Conservation (phyloP, 2,888 invertebrate genomes). For the Drosophila bunnanda region DNA sequence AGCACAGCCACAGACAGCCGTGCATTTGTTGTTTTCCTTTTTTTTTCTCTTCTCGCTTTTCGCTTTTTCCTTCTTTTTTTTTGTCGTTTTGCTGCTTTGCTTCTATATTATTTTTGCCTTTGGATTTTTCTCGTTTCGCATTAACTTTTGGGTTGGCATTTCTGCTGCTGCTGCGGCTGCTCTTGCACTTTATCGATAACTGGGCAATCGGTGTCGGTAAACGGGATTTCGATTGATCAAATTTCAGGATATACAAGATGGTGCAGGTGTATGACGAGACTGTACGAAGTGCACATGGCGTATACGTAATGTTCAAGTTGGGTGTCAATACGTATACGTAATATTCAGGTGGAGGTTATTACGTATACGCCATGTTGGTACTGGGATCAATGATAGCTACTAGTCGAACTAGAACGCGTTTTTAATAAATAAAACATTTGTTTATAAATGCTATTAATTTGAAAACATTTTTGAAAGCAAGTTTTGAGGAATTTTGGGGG, state of each 20-base stretch:
- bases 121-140: slow-evolving; percentile 59
- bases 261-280: slow-evolving; percentile 9
- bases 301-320: slow-evolving; percentile 4
- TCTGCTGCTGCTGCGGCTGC: slow-evolving; percentile 18
- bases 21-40: slow-evolving; percentile 52
- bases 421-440: neutral
- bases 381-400: too few relatives aligned
- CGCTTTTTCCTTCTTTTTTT: slow-evolving; percentile 43
- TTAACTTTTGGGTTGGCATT: slow-evolving; percentile 12
- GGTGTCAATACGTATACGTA: slow-evolving; percentile 7
- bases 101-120: slow-evolving; percentile 46
- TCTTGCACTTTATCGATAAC: slow-evolving; percentile 41
- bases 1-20: slow-evolving; percentile 17
- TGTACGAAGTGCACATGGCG: neutral
- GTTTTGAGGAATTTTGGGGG: too few relatives aligned
- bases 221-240: slow-evolving; percentile 25
- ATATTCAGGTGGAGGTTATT: neutral
- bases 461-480: too few relatives aligned
- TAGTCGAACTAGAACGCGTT: neutral
- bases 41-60: slow-evolving; percentile 40
- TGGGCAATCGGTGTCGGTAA: slow-evolving; percentile 25
- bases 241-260: slow-evolving; percentile 5
- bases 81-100: slow-evolving; percentile 16
- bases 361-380: slow-evolving; percentile 10
- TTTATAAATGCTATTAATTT: neutral